phyloP scores from a whole-genome alignment of 2,797 vertebrate species.

The Mallotus villosus region DNA sequence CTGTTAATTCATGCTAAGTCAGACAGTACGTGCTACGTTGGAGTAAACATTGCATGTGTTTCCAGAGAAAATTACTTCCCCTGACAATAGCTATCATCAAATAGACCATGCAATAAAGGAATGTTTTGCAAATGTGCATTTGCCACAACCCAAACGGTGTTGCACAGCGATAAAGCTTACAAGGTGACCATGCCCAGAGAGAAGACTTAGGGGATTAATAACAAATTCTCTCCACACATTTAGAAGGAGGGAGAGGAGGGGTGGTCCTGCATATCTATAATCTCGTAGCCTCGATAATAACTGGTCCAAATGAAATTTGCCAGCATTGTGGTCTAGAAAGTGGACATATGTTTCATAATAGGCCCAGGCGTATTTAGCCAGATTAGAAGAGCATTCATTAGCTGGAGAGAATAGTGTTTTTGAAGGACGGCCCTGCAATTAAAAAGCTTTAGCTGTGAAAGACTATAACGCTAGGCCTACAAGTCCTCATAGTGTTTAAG shows the following conservation, averaged over 20 bases:
- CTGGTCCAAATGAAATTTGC: conserved; percentile 24
- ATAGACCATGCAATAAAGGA: conserved; percentile 32
- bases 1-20: conserved; percentile 24
- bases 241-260: too few species aligned
- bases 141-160: conserved; percentile 46
- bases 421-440: conserved; percentile 69
- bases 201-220: conserved; percentile 25
- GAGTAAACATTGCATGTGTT: conserved; percentile 22
- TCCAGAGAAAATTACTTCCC: conserved; percentile 47
- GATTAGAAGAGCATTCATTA: conserved; percentile 65
- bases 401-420: conserved; percentile 46
- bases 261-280: conserved; percentile 15
- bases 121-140: conserved; percentile 38
- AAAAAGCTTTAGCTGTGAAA: conserved; percentile 57
- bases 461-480: conserved; percentile 54
- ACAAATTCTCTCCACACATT: conserved; percentile 14
- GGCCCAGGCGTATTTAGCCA: conserved; percentile 51
- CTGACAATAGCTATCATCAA: conserved; percentile 32
- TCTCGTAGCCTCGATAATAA: conserved; percentile 26
- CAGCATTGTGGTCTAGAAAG: conserved; percentile 40
- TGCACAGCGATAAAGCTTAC: conserved; percentile 46
- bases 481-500: conserved; percentile 16
- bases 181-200: conserved; percentile 39
- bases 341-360: conserved; percentile 58
- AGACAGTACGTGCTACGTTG: background rate